Base-by-base conservation (phyloP, 2,888 invertebrate genomes). In the Agonopterix alstromeriana region DNA sequence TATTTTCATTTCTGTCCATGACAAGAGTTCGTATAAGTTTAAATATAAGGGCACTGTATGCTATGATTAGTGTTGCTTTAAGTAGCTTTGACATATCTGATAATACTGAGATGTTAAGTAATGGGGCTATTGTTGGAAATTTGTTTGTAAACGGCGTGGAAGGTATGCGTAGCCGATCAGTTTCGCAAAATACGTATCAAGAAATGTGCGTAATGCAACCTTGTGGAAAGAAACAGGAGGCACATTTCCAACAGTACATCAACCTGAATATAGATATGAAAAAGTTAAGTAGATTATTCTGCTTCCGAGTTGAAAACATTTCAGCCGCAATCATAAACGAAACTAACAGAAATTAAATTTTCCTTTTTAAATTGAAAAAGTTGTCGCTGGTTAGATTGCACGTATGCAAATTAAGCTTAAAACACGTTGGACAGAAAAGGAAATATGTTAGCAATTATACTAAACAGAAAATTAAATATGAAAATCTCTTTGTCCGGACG, bases 401-500 rank as follows among this genome's bases (percentile, higher is more conserved):
- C 61, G 59, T 70, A 76, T 77, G 75, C 67, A 75, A 78, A 77
- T 73, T 56, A 56, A 63, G 59, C 53, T 60, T 58, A 63, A 67
- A 67, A 62, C 62, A 27, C 1, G 27, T 51, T 52, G 58, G 61
- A 67, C 58, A 61, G 61, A 58, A 59, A 63, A 65, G 65, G 61
- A 75, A 75, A 81, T 74, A 72, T 71, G 74, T 71, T 53, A 67
- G 77, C 74, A 82, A 82, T 82, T 82, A 81, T 68, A 79, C 74
- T 75, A 79, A 80, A 80, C 66, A 76, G 73, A 75, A 74, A 79
- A 82, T 82, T 80, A 77, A 82, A 82, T 83, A 82, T 80, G 75
- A 82, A 79, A 79, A 82, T 77, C 70, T 70, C 74, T 77, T 78
- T 82, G 77, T 77, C 54, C 57, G 59, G 58, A 36, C 10, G n/a